Evolutionary conservation across 2,888 invertebrate species (phyloP).

Genomic region (Phengaris arion): DNA sequence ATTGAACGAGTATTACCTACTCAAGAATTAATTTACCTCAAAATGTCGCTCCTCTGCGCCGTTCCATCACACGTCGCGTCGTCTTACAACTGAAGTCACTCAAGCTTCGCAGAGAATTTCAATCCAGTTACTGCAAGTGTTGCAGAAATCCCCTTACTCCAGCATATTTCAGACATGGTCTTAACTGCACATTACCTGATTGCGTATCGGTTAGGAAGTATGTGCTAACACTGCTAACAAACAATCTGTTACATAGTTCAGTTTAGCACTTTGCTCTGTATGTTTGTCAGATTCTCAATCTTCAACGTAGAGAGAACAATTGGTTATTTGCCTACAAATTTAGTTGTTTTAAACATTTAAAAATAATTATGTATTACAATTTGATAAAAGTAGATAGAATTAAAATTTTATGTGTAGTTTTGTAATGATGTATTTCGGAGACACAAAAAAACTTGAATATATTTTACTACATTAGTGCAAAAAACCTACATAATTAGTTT

Average conservation of each 20-base stretch:
- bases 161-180: not conserved
- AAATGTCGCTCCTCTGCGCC: not conserved
- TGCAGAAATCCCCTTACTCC: not conserved
- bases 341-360: too few species aligned
- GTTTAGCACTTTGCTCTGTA: not conserved
- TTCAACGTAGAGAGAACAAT: not conserved
- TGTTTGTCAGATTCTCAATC: not conserved
- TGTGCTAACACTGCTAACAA: not conserved
- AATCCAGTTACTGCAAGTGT: not conserved
- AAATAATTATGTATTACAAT: too few species aligned
- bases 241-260: not conserved
- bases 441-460: too few species aligned
- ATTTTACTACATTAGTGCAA: too few species aligned
- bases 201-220: not conserved
- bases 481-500: too few species aligned
- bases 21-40: not conserved
- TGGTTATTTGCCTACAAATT: too few species aligned
- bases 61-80: not conserved
- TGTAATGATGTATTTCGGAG: too few species aligned
- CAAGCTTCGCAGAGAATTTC: not conserved
- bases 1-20: too few species aligned
- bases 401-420: too few species aligned
- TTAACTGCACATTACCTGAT: not conserved
- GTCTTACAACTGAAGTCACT: not conserved
- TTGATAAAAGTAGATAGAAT: too few species aligned